Evolutionary conservation across 2,797 vertebrate species (phyloP).

Genomic region (Protonibea diacanthus): DNA sequence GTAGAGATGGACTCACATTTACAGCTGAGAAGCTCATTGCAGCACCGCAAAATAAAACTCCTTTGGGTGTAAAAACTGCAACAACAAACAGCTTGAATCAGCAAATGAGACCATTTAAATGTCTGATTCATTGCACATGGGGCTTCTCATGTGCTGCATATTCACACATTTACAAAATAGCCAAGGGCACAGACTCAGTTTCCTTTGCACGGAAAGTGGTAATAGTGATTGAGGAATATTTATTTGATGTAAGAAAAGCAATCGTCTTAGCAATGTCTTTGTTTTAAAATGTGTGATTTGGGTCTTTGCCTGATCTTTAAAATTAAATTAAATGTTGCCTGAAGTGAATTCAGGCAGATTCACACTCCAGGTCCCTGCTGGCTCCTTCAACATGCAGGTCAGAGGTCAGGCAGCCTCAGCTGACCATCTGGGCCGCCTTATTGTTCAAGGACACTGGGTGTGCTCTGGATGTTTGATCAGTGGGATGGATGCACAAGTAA

Average conservation of each 20-base stretch:
- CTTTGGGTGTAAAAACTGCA: background rate
- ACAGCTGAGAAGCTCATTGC: background rate
- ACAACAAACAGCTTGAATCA: slow-evolving; percentile 13
- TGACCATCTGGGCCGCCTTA: background rate
- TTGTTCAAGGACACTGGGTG: background rate
- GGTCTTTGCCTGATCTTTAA: too few species aligned
- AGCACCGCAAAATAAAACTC: background rate
- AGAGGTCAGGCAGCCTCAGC: background rate
- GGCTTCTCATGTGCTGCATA: background rate
- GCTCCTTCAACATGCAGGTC: background rate
- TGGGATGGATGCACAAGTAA: background rate
- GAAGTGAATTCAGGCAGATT: background rate
- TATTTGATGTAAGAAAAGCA: background rate
- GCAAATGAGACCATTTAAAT: background rate
- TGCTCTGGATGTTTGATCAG: background rate
- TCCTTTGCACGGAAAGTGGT: background rate
- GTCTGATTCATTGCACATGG: background rate
- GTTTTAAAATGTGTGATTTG: background rate
- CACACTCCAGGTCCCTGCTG: background rate
- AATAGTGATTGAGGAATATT: background rate
- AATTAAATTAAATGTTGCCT: background rate
- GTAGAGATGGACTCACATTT: background rate
- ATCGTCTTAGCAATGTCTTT: background rate
- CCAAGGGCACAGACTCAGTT: background rate
- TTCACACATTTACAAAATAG: background rate